phyloP scores from a whole-genome alignment of 53 echinoderm and acorn worm species.

The Patiria pectinifera region DNA sequence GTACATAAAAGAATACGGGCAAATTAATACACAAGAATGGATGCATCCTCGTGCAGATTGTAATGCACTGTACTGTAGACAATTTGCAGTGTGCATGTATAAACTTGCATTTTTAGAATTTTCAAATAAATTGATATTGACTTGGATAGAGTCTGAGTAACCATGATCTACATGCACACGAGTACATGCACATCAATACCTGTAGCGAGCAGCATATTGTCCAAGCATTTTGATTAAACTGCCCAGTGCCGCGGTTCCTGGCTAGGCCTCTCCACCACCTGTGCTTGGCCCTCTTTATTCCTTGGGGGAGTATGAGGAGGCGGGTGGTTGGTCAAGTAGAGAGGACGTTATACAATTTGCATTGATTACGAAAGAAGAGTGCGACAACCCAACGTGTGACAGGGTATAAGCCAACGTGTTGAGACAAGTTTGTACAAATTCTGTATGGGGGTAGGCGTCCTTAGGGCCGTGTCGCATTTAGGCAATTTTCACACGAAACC shows the following conservation, averaged over 20 bases:
- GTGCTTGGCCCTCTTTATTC: not conserved
- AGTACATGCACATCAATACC: no score
- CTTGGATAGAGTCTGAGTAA: no score
- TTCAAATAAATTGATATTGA: no score
- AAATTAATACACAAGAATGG: no score
- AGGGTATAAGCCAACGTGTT: not conserved
- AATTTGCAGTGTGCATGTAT: no score
- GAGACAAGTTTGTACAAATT: not conserved
- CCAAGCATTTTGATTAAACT: not conserved
- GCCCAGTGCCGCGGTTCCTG: not conserved
- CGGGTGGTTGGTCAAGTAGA: not conserved
- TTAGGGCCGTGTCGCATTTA: not conserved
- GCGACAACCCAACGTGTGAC: not conserved
- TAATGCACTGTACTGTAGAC: no score
- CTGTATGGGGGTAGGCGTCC: not conserved
- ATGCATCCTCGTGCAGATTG: no score
- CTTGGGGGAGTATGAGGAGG: not conserved
- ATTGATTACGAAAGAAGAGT: not conserved
- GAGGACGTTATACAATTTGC: not conserved
- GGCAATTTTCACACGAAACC: not conserved
- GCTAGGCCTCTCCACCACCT: not conserved
- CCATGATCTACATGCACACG: no score
- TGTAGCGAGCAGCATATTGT: not conserved
- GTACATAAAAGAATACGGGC: no score
- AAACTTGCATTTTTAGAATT: no score